Percentiles rank a stretch among this genome's conserved stretches.
phyloP scores from a whole-genome alignment of 2,113 vertebrate species.

The Amblyornis subalaris region DNA sequence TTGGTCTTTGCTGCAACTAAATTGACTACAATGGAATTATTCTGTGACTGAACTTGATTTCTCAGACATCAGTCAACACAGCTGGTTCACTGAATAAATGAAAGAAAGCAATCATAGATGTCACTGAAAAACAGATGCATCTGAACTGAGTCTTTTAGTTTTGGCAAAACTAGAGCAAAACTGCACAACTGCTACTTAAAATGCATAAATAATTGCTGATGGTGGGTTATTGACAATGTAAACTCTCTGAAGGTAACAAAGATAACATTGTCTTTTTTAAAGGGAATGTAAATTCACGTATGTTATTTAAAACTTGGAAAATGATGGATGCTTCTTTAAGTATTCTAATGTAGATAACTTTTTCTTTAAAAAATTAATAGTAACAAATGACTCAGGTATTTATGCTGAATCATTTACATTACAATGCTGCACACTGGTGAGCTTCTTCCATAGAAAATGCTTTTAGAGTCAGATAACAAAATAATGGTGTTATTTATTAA shows the following conservation, averaged over 20 bases:
- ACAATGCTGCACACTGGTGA: background rate
- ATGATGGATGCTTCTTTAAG: background rate
- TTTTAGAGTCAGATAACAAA: background rate
- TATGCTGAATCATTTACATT: background rate
- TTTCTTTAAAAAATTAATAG: background rate
- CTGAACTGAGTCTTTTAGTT: background rate
- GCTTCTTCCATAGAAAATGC: background rate
- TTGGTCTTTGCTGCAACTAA: background rate
- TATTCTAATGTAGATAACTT: background rate
- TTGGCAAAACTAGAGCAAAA: background rate
- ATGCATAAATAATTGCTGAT: background rate
- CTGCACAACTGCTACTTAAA: background rate
- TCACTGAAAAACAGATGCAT: background rate
- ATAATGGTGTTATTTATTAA: background rate
- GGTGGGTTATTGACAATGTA: background rate
- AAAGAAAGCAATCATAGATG: background rate
- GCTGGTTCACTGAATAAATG: background rate
- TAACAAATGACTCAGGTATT: background rate
- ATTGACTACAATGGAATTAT: constrained; percentile 9
- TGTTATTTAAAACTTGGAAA: background rate
- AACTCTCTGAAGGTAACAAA: background rate
- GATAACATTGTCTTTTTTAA: background rate
- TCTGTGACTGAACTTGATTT: constrained; percentile 25
- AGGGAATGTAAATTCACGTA: background rate
- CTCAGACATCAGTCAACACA: constrained; percentile 35